Conservation (phyloP, 2,888 invertebrate genomes). For the Norana najaformis region DNA sequence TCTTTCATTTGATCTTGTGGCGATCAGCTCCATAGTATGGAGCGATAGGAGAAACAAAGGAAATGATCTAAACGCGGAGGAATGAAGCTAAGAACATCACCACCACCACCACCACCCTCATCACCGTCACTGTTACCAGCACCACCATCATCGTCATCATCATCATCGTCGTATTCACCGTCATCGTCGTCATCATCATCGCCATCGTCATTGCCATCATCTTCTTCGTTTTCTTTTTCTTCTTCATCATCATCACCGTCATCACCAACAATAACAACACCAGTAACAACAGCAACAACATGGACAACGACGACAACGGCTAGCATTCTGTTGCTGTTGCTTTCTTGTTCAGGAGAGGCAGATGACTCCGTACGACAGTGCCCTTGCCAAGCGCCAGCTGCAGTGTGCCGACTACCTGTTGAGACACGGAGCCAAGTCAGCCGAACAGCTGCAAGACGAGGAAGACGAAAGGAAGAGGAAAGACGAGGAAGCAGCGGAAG, state of each 20-base stretch:
- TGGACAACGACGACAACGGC: background rate
- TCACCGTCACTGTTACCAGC: no score
- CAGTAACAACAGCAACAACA: background rate
- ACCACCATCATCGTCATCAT: no score
- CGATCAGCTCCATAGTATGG: no score
- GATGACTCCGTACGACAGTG: conserved; percentile 88
- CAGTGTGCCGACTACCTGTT: conserved; percentile 77
- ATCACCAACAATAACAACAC: background rate
- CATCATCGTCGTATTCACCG: no score
- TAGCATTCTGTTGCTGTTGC: background rate
- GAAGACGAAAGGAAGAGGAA: conserved; percentile 7
- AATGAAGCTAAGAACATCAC: no score
- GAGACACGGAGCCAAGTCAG: conserved; percentile 28
- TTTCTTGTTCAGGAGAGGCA: conserved; percentile 69
- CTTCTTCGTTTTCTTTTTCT: background rate
- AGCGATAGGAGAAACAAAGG: background rate
- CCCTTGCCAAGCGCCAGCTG: conserved; percentile 80
- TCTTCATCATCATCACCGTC: no score
- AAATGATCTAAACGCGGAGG: background rate
- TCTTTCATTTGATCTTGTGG: background rate
- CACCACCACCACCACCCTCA: no score
- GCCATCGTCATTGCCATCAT: background rate
- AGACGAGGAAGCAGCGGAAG: background rate
- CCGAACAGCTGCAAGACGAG: conserved; percentile 10
- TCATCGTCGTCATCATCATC: no score